Evolutionary conservation across 1,140 invertebrate genomes (phyloP), one percentile per base, ranked within the genome.

Genomic region (Penaeus vannamei): DNA sequence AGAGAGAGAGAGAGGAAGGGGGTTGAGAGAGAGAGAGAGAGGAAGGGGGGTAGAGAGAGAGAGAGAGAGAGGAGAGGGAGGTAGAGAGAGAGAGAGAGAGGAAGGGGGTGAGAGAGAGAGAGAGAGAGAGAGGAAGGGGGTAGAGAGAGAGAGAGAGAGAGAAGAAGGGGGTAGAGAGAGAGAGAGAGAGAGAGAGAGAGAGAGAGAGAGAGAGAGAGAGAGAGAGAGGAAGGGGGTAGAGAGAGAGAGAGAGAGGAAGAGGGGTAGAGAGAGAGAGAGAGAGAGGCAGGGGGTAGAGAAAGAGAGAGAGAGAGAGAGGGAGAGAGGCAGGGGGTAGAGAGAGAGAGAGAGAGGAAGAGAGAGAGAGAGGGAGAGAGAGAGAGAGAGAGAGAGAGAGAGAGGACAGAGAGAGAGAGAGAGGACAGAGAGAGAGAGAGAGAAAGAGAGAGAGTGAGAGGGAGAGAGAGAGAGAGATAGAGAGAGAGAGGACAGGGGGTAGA

Each of bases 1-100:
- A 5, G 5, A 5, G 5, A 5, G 5, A 5, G 5, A 5, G 5
- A 1, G 36, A 5, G 5, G 36, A 36, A 5, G 5, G 36, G 5
- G 36, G 5, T 1, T 2, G 77, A 80, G 77, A 80, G 77, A 80
- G 26, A 42, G 77, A 80, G 77, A 80, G 77, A 80, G 77, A 80
- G 77, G 42, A 32, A 80, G 77, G 42, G 77, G 42, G 32, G 59
- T 26, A 77, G 77, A 80, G 77, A 80, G 77, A 80, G 8, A 23
- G 53, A 12, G 26, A 80, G n/a, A 46, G 42, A 2, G 77, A 80
- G 10, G 32, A 42, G 10, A 2, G 42, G 32, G 23, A 42, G 10
- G 26, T 53, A n/a, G 53, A 23, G 1, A 19, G 12, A 8, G 10
- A 2, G 12, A 23, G 8, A 3, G 12, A 5, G 5, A 5, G 5